Conservation (phyloP, 2,113 vertebrate genomes). For the Oreamnos americanus region DNA sequence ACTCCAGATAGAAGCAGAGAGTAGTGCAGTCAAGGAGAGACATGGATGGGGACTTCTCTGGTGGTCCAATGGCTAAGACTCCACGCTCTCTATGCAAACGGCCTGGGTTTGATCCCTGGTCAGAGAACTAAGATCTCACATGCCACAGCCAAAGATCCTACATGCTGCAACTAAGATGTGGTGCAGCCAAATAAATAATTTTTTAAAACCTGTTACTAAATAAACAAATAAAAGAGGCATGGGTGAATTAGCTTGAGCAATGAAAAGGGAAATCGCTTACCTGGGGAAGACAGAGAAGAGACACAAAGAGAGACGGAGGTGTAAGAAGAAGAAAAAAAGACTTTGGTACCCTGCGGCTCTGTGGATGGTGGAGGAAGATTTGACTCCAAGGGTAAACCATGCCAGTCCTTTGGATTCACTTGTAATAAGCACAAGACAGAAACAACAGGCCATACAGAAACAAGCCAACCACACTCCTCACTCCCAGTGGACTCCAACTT, state of each 20-base stretch:
- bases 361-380: background rate
- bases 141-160: background rate
- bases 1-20: background rate
- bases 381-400: background rate
- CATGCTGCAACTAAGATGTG: background rate
- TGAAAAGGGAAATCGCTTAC: background rate
- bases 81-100: accelerated
- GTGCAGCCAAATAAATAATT: background rate
- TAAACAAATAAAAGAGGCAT: background rate
- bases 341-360: background rate
- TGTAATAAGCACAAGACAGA: background rate
- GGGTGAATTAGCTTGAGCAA: background rate
- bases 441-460: background rate
- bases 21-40: background rate
- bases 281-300: background rate
- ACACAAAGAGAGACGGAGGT: background rate
- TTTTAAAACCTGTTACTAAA: background rate
- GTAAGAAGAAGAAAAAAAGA: background rate
- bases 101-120: background rate
- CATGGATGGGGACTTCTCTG: background rate
- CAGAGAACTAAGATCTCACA: background rate
- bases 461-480: background rate
- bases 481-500: background rate
- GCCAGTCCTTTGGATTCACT: background rate
- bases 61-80: background rate